Conservation (phyloP, 2,113 vertebrate species). For the Himantopus leucocephalus region DNA sequence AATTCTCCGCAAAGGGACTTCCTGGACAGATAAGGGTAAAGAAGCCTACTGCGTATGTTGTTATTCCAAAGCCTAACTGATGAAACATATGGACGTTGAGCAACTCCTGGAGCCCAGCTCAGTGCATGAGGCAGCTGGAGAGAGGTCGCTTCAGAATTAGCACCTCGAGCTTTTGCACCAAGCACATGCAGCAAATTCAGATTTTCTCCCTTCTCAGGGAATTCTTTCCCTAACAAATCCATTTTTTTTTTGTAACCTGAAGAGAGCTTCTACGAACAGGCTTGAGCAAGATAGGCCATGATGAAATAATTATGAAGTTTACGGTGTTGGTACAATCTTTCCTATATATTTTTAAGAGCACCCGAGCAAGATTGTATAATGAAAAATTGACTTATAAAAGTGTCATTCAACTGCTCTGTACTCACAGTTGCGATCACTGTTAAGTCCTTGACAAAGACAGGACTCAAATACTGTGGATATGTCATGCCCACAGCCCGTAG, state of each 20-base stretch:
- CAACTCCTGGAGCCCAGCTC: neutral
- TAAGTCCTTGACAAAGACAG: neutral
- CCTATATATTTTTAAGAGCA: neutral
- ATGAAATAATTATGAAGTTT: neutral
- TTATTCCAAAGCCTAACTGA: neutral
- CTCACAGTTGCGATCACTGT: neutral
- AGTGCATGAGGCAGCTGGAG: neutral
- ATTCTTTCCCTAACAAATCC: neutral
- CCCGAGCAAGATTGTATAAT: neutral
- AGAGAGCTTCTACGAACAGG: neutral
- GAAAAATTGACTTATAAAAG: neutral
- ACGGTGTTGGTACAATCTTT: neutral
- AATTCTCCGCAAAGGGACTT: slow-evolving; percentile 59
- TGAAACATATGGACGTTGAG: neutral
- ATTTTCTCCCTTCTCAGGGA: neutral
- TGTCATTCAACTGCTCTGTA: neutral
- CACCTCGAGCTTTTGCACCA: neutral
- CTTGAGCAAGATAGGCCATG: neutral
- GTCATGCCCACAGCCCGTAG: neutral
- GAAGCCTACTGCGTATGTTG: neutral
- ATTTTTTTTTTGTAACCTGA: neutral
- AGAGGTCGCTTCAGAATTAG: neutral
- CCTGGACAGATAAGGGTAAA: slow-evolving; percentile 39
- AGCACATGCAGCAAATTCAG: neutral
- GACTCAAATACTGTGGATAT: neutral